A percentile compares a stretch with the other conserved stretches of the same genome.
These are phyloP conservation scores for Dolichallabes microphthalmus DNA, from an alignment of 2,113 vertebrate genomes.

Conservation along the genomic window DNA sequence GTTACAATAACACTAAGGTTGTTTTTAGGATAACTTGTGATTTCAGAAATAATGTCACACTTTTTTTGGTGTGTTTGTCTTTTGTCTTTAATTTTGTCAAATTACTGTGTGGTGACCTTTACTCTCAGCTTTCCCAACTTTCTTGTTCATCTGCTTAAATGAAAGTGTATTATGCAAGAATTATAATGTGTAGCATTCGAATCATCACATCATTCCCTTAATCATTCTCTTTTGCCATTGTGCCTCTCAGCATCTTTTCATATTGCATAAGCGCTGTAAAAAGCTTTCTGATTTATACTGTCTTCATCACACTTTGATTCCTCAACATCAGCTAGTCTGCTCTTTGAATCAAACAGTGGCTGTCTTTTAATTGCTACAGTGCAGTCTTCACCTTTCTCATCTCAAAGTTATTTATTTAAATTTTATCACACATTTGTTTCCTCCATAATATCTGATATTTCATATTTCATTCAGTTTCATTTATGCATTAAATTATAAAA, in stretches of 20 bases:
- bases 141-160: constrained; percentile 12
- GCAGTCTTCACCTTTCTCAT: constrained; percentile 1
- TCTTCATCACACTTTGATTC: constrained; percentile 3
- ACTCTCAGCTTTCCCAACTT: background rate
- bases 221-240: constrained; percentile 18
- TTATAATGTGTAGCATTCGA: constrained; percentile 41
- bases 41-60: constrained; percentile 16
- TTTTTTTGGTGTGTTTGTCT: constrained; percentile 21
- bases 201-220: background rate
- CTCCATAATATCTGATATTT: background rate
- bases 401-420: background rate
- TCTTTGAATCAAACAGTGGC: background rate
- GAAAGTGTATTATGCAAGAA: background rate
- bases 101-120: background rate
- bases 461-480: background rate
- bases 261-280: constrained; percentile 30
- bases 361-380: background rate
- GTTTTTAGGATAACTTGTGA: background rate
- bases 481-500: background rate
- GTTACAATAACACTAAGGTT: constrained; percentile 1
- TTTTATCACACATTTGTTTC: background rate
- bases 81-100: constrained; percentile 12
- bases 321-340: background rate
- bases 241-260: constrained; percentile 17
- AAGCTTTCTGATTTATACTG: constrained; percentile 4